A percentile compares a stretch with the other conserved stretches of the same genome.
These are phyloP conservation scores for Ophiothrix spiculata DNA, from an alignment of 35 echinoderm and acorn worm genomes.

Conservation along the genomic window DNA sequence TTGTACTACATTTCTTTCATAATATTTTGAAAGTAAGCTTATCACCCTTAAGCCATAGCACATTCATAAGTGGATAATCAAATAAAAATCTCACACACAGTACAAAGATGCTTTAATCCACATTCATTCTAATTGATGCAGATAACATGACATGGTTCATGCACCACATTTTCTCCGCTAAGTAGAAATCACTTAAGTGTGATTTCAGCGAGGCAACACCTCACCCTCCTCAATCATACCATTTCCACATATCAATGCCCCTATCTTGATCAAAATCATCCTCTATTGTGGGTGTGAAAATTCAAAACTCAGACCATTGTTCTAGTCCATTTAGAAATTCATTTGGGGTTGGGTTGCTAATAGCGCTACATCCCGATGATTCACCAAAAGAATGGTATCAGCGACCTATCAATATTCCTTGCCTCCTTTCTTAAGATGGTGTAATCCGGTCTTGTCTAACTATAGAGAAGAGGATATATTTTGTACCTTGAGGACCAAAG, in stretches of 20 bases:
- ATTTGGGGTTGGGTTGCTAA: neutral
- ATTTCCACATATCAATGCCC: neutral
- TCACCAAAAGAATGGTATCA: neutral
- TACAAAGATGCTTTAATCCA: neutral
- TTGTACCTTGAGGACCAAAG: slow-evolving; percentile 9
- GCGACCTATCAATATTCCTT: slow-evolving; percentile 11
- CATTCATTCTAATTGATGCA: neutral
- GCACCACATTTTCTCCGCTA: neutral
- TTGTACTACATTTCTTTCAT: too few relatives aligned
- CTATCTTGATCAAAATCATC: neutral
- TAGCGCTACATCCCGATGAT: neutral
- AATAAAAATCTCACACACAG: neutral
- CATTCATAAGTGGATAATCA: neutral
- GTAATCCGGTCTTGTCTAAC: neutral
- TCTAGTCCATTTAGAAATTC: neutral
- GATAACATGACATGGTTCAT: neutral
- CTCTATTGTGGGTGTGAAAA: too few relatives aligned
- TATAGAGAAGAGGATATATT: slow-evolving; percentile 6
- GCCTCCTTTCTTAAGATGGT: neutral
- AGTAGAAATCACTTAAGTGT: slow-evolving; percentile 1
- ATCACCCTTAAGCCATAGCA: neutral
- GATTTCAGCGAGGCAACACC: neutral
- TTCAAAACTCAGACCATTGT: too few relatives aligned
- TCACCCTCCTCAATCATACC: too few relatives aligned
- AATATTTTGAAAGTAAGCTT: too few relatives aligned